Conservation (phyloP, 1,140 invertebrate genomes). For the Caenorhabditis inopinata region DNA sequence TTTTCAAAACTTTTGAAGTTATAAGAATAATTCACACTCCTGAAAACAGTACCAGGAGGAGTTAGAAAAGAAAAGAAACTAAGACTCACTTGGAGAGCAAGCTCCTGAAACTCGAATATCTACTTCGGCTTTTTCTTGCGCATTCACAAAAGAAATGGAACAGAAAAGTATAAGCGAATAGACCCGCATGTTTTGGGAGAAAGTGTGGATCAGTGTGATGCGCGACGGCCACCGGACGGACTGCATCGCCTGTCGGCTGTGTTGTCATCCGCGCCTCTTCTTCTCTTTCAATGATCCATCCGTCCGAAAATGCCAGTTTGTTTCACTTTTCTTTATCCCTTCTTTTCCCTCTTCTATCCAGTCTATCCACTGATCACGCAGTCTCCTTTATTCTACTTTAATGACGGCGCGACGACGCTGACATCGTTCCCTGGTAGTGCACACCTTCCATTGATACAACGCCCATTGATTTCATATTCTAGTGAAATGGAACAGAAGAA, state of each 20-base stretch:
- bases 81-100: conserved; percentile 63
- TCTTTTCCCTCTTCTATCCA: not conserved
- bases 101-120: conserved; percentile 65
- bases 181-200: conserved; percentile 33
- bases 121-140: conserved; percentile 62
- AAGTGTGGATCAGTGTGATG: conserved; percentile 30
- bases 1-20: too few relatives aligned
- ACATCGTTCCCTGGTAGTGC: conserved; percentile 17
- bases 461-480: not conserved
- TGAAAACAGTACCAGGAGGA: too few relatives aligned
- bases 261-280: conserved; percentile 17
- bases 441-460: conserved; percentile 10
- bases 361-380: conserved; percentile 12
- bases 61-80: not conserved
- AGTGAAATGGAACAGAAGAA: not conserved
- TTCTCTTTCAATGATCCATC: not conserved
- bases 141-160: conserved; percentile 9
- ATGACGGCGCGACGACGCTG: conserved; percentile 14
- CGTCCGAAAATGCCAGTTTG: conserved; percentile 23
- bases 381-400: not conserved
- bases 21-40: too few relatives aligned
- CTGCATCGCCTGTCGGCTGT: conserved; percentile 14
- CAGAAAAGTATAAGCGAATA: conserved; percentile 32
- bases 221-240: conserved; percentile 18
- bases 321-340: conserved; percentile 26